phyloP scores from a whole-genome alignment of 2,113 vertebrate species.

The Passer domesticus region DNA sequence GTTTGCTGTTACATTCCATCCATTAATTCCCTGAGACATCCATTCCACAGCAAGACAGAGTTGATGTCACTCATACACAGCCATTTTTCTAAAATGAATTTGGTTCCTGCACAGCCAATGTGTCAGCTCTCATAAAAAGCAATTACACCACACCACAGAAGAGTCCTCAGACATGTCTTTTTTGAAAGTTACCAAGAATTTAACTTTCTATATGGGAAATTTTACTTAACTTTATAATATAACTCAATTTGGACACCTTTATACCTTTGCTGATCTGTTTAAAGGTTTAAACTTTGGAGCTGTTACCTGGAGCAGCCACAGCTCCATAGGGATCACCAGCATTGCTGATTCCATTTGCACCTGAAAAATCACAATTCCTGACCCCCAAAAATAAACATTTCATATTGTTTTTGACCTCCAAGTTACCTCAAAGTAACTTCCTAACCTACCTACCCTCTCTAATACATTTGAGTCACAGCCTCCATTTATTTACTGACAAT shows the following conservation, averaged over 20 bases:
- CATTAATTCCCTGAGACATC: not conserved
- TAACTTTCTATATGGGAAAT: not conserved
- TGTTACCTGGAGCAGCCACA: not conserved
- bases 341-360: not conserved
- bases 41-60: not conserved
- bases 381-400: not conserved
- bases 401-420: not conserved
- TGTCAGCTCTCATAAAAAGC: not conserved
- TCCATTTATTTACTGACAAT: not conserved
- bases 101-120: not conserved
- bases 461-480: not conserved
- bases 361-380: not conserved
- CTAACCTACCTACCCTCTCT: not conserved
- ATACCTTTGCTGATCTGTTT: not conserved
- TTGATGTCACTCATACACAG: not conserved
- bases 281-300: not conserved
- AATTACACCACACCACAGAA: not conserved
- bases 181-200: not conserved
- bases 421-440: not conserved
- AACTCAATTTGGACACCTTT: not conserved
- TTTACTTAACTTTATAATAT: not conserved
- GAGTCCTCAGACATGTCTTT: not conserved
- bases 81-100: not conserved
- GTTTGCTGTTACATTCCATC: not conserved
- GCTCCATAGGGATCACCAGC: not conserved